These are phyloP conservation scores for Bombus vancouverensis DNA, from an alignment of 1,140 invertebrate genomes.

Conservation along the genomic window DNA sequence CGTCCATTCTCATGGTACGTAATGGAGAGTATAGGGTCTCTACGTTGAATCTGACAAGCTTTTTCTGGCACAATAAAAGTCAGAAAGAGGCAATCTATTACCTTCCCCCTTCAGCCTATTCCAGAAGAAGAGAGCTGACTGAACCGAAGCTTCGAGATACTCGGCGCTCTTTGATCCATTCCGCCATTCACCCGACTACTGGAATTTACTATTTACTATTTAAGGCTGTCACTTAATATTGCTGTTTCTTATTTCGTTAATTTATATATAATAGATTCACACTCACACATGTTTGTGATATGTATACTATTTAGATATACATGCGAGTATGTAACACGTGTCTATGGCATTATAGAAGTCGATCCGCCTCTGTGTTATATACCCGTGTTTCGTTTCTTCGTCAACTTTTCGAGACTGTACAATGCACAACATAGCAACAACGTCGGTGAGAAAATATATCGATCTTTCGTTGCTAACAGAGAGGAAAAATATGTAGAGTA, in stretches of 20 bases:
- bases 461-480: conserved; percentile 59
- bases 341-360: neutral
- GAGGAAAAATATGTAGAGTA: conserved; percentile 40
- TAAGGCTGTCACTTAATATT: conserved; percentile 69
- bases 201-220: conserved; percentile 78
- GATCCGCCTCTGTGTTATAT: neutral
- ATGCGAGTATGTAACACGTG: neutral
- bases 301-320: neutral
- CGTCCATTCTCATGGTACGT: conserved; percentile 21
- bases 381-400: neutral
- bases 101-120: conserved; percentile 57
- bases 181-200: conserved; percentile 69
- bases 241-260: conserved; percentile 64
- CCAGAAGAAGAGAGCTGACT: conserved; percentile 50
- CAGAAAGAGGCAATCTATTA: conserved; percentile 74
- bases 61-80: conserved; percentile 74
- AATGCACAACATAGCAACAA: neutral
- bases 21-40: conserved; percentile 51
- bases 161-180: conserved; percentile 69
- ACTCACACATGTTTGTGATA: too few relatives aligned
- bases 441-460: conserved; percentile 60
- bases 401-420: neutral
- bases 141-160: conserved; percentile 52
- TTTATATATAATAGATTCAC: conserved; percentile 55
- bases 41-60: conserved; percentile 68